phyloP scores from a whole-genome alignment of 2,888 invertebrate species.

The Athalia rosae region DNA sequence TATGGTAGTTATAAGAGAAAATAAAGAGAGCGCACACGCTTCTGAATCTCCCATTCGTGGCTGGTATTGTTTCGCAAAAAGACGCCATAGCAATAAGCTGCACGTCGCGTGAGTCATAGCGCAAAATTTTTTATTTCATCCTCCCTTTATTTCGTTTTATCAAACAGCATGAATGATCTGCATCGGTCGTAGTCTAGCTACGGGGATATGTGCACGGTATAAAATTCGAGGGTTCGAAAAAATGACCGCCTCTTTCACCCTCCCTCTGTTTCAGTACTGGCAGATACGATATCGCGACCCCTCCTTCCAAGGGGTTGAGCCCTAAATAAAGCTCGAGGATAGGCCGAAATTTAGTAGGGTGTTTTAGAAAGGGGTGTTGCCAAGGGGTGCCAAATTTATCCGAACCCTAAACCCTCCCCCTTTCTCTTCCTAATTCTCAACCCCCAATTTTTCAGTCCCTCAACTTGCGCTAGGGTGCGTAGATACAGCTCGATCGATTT shows the following conservation, averaged over 20 bases:
- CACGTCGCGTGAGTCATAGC: slow-evolving; percentile 23
- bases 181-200: too few relatives aligned
- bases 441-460: not conserved
- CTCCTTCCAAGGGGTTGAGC: slow-evolving; percentile 27
- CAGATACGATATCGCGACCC: slow-evolving; percentile 9
- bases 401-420: slow-evolving; percentile 14
- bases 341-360: slow-evolving; percentile 10
- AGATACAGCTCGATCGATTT: slow-evolving; percentile 46
- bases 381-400: slow-evolving; percentile 42
- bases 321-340: slow-evolving; percentile 24
- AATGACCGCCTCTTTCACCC: slow-evolving; percentile 26
- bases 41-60: slow-evolving; percentile 19
- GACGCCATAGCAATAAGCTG: slow-evolving; percentile 18
- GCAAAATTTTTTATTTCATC: slow-evolving; percentile 2
- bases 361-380: slow-evolving; percentile 24
- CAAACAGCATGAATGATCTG: too few relatives aligned
- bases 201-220: not conserved
- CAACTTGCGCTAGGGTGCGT: slow-evolving; percentile 33
- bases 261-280: slow-evolving; percentile 9
- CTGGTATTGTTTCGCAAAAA: slow-evolving; percentile 32
- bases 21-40: slow-evolving; percentile 13
- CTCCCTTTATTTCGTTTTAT: not conserved
- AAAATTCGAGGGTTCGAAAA: not conserved
- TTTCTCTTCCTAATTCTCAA: not conserved
- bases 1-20: not conserved